These are phyloP conservation scores for Notodonta dromedarius DNA, from an alignment of 2,888 invertebrate genomes.

Conservation along the genomic window DNA sequence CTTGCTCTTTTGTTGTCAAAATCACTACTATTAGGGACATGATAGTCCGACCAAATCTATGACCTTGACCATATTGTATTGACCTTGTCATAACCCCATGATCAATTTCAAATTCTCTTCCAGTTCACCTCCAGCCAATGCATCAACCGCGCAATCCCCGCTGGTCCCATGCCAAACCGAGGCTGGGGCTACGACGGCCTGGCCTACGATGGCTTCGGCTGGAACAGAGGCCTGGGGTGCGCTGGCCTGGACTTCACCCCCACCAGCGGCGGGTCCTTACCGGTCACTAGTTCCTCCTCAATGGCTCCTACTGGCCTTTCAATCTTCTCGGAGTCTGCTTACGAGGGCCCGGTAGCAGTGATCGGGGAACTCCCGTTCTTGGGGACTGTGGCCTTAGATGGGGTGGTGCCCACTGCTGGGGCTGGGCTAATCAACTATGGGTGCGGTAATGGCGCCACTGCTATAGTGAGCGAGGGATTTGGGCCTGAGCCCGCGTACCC, in stretches of 20 bases:
- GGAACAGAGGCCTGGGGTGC: not conserved
- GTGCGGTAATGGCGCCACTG: conserved; percentile 40
- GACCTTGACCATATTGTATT: too few relatives aligned
- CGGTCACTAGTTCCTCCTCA: conserved; percentile 39
- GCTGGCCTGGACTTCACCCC: conserved; percentile 15
- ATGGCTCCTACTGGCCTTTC: conserved; percentile 42
- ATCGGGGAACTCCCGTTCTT: conserved; percentile 50
- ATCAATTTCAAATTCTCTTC: not conserved
- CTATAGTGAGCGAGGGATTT: conserved; percentile 36
- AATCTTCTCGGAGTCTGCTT: conserved; percentile 47
- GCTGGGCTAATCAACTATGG: conserved; percentile 39
- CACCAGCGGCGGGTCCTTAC: conserved; percentile 42
- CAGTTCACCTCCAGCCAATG: conserved; percentile 23
- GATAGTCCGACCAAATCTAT: too few relatives aligned
- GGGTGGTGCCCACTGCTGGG: conserved; percentile 42
- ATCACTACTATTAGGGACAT: too few relatives aligned
- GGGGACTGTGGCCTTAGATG: conserved; percentile 44
- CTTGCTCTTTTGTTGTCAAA: too few relatives aligned
- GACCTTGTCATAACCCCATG: too few relatives aligned
- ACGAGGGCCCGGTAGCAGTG: conserved; percentile 38
- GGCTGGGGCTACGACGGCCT: not conserved
- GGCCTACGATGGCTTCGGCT: not conserved
- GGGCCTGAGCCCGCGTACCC: not conserved
- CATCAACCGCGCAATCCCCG: not conserved
- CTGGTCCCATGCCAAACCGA: conserved; percentile 14